Base-by-base conservation (phyloP, 1,140 invertebrate genomes). In the Zophobas atratus region DNA sequence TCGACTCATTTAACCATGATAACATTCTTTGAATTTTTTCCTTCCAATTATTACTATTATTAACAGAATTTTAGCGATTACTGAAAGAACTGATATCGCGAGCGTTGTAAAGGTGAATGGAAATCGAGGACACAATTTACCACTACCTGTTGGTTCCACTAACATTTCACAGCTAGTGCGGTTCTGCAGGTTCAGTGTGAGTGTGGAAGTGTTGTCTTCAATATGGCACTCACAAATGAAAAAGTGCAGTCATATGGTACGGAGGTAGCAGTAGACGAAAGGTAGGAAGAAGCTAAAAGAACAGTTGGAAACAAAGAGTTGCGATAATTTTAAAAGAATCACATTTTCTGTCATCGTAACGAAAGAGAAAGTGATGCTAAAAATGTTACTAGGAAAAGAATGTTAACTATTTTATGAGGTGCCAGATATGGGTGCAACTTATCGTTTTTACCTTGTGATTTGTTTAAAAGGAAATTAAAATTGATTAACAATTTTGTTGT, bases 211-310 rank as follows among this genome's bases (percentile, higher is more conserved):
- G 60, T 39, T 39, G 34, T 41, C 60, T 67, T 67, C 60, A 43
- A 67, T 67, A 67, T 67, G 60, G 60, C 60, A 67, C 60, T 67
- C 60, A 67, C 60, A 48, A 43, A 67, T 43, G 60, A 67, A 67
- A 67, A 67, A 67, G 39, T 67, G 39, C 60, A 67, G 43, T 43
- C 60, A 32, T 67, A 67, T 67, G 60, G 60, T 39, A 67, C 60
- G 20, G 60, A 67, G 39, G 33, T 39, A 6, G 43, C 60, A 6
- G 5, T 32, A 6, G 39, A 67, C 6, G 38, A 67, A 67, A 67
- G 60, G 60, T 67, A 67, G 39, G 39, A 51, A 51, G 2, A 51
- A 51, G 2, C 49, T 46, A 46, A 46, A 46, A 46, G 43, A 46
- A 8, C 43, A 8, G 3, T 4, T 46, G 43, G 6, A 46, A 46